Evolutionary conservation across 2,113 vertebrate species (phyloP).

Genomic region (Fukomys damarensis): DNA sequence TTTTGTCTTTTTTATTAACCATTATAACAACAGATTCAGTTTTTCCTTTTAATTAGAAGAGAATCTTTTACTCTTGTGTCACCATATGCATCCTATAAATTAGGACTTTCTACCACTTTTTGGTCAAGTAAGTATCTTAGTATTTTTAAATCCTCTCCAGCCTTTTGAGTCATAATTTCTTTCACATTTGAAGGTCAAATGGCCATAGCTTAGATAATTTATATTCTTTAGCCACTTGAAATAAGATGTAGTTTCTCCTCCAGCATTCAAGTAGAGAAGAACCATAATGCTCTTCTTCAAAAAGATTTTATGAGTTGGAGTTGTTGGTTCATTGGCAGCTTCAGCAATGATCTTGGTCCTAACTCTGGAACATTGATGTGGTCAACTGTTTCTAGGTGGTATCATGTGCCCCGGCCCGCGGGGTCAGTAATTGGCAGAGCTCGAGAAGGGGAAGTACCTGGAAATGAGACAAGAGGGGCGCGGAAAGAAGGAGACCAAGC

Average conservation of each 20-base stretch:
- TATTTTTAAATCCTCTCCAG: neutral
- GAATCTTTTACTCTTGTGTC: neutral
- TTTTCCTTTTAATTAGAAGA: neutral
- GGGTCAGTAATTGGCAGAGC: no score
- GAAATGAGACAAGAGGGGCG: no score
- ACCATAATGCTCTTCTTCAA: conserved; percentile 92
- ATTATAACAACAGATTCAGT: neutral
- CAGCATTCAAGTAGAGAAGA: conserved; percentile 94
- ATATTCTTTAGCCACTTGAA: conserved; percentile 93
- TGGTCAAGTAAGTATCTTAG: neutral
- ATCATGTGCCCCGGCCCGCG: conserved; percentile 92
- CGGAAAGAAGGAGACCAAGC: no score
- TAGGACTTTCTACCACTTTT: neutral
- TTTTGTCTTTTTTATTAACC: neutral
- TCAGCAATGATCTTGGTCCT: conserved; percentile 91
- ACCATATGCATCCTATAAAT: neutral
- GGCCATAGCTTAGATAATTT: conserved; percentile 94
- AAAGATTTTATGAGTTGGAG: conserved; percentile 87
- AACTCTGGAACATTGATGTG: conserved; percentile 90
- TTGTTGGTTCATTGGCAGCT: conserved; percentile 89
- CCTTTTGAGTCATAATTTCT: conserved; percentile 84
- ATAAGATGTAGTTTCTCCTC: conserved; percentile 93
- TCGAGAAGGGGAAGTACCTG: no score
- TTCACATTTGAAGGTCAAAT: conserved; percentile 93
- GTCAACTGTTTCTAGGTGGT: conserved; percentile 94